Evolutionary conservation across 2,113 vertebrate genomes (phyloP).

Genomic region (Illadopsis cleaveri): DNA sequence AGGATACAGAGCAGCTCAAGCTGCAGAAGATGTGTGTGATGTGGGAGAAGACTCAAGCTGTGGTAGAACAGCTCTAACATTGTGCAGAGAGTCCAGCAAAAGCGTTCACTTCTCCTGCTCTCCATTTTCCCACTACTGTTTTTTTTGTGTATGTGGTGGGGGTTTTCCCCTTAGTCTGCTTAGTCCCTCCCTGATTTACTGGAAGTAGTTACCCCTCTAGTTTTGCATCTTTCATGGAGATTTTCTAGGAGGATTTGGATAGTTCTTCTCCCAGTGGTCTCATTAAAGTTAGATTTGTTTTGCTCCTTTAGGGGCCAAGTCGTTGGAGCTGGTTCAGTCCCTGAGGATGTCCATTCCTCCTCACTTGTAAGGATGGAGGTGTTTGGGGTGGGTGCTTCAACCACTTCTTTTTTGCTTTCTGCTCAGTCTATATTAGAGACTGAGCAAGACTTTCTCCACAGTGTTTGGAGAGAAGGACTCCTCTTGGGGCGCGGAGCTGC

Average conservation of each 20-base stretch:
- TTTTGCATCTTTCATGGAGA: not conserved
- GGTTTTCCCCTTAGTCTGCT: not conserved
- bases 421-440: not conserved
- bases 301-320: not conserved
- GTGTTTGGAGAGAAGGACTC: not conserved
- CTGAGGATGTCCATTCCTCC: not conserved
- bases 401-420: not conserved
- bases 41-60: not conserved
- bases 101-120: accelerated
- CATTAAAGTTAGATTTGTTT: not conserved
- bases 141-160: not conserved
- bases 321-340: not conserved
- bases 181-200: not conserved
- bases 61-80: not conserved
- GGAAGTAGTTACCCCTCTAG: not conserved
- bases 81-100: not conserved
- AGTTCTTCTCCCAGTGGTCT: not conserved
- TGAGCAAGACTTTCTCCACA: not conserved
- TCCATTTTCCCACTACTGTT: not conserved
- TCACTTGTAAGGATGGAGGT: not conserved
- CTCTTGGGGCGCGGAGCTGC: not conserved
- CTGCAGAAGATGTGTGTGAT: not conserved
- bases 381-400: not conserved
- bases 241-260: not conserved
- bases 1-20: not conserved